Conservation (phyloP, 2,888 invertebrate species). For the Auanema freiburgensis region DNA sequence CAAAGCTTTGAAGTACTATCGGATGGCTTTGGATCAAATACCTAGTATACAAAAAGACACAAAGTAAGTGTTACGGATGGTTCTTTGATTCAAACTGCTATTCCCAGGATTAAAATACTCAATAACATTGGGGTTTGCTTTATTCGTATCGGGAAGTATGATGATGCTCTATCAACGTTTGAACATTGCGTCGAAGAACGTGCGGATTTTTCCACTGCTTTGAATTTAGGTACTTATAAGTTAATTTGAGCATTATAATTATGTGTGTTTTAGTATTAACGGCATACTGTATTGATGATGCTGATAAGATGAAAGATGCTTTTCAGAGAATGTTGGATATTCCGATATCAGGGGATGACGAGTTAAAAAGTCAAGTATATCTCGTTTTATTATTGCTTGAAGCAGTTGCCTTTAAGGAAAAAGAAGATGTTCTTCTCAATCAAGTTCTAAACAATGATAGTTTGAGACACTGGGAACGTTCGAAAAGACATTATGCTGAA, state of each 20-base stretch:
- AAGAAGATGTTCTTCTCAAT: slow-evolving; percentile 48
- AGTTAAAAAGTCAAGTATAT: slow-evolving; percentile 66
- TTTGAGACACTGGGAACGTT: slow-evolving; percentile 75
- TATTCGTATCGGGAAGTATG: slow-evolving; percentile 92
- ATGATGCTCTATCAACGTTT: slow-evolving; percentile 92
- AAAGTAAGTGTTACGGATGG: slow-evolving; percentile 69
- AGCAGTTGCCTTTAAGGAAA: slow-evolving; percentile 24
- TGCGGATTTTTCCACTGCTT: slow-evolving; percentile 80
- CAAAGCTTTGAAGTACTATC: slow-evolving; percentile 93
- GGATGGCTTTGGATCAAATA: slow-evolving; percentile 94
- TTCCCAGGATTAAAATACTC: slow-evolving; percentile 79
- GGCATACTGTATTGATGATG: slow-evolving; percentile 66
- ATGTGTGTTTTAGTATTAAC: slow-evolving; percentile 68
- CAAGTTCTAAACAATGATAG: slow-evolving; percentile 79
- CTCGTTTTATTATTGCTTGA: neutral
- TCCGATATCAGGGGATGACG: slow-evolving; percentile 78
- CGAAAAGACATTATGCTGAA: slow-evolving; percentile 76
- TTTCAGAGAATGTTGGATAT: slow-evolving; percentile 87
- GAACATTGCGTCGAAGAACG: slow-evolving; percentile 97
- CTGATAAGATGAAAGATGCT: slow-evolving; percentile 87
- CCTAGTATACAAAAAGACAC: slow-evolving; percentile 89
- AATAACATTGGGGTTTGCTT: slow-evolving; percentile 94
- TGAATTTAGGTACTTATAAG: slow-evolving; percentile 81
- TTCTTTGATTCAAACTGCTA: neutral
- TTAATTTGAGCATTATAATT: slow-evolving; percentile 73